Conservation (phyloP, 2,113 vertebrate species). For the Callocephalon fimbriatum region DNA sequence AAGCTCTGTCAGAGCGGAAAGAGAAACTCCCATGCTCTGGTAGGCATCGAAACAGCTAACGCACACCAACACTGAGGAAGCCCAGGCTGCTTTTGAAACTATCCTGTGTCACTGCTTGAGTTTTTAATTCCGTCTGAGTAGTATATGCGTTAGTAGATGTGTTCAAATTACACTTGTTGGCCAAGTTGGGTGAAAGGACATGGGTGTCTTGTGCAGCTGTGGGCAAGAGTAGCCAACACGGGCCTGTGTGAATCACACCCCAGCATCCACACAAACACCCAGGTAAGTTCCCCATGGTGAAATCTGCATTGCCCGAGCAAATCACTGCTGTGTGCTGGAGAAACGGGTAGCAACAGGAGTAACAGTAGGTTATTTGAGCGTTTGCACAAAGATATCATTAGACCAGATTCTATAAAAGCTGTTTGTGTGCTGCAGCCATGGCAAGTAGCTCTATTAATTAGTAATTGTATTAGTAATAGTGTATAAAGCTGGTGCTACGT, state of each 20-base stretch:
- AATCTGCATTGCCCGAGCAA: neutral
- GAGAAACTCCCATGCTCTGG: neutral
- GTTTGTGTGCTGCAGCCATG: neutral
- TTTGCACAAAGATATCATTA: neutral
- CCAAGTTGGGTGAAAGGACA: neutral
- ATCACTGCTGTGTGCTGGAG: neutral
- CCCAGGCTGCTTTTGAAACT: neutral
- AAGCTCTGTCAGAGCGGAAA: neutral
- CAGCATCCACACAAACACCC: neutral
- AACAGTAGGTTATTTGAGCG: neutral
- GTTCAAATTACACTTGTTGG: neutral
- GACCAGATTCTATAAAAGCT: neutral
- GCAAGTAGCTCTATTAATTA: neutral
- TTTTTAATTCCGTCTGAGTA: neutral
- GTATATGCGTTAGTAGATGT: accelerated
- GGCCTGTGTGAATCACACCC: accelerated
- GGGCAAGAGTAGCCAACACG: neutral
- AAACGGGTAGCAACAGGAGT: neutral
- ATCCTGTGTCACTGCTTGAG: neutral
- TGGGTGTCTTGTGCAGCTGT: accelerated
- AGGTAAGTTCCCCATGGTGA: neutral
- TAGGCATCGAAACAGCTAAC: neutral
- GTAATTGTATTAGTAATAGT: neutral
- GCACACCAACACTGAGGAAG: neutral
- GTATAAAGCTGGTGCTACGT: neutral